These are phyloP conservation scores for Schizotus pectinicornis DNA, from an alignment of 2,888 invertebrate genomes.

Conservation along the genomic window DNA sequence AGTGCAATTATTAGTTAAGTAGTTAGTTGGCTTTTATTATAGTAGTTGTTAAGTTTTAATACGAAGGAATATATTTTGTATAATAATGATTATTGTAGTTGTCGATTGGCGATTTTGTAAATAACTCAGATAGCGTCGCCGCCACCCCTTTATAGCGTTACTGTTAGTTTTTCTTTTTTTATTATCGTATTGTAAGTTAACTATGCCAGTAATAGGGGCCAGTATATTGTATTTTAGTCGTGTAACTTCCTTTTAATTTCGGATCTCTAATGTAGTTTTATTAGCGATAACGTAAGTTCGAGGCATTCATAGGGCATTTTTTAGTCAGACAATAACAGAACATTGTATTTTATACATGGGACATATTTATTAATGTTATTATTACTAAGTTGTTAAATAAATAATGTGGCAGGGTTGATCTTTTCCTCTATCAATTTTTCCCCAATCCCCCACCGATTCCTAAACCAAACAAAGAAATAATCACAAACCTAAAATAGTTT, in stretches of 20 bases:
- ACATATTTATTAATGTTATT: constrained; percentile 33
- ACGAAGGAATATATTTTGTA: constrained; percentile 23
- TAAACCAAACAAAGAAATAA: no score
- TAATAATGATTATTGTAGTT: constrained; percentile 7
- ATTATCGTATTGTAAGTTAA: constrained; percentile 31
- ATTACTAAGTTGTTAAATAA: constrained; percentile 27
- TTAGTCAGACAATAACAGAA: constrained; percentile 24
- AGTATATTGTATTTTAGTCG: constrained; percentile 43
- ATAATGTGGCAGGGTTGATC: constrained; percentile 24
- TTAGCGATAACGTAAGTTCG: neutral
- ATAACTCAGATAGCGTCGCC: constrained; percentile 20
- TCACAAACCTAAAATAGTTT: no score
- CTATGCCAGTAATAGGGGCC: constrained; percentile 51
- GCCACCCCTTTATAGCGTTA: constrained; percentile 9
- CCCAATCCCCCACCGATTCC: no score
- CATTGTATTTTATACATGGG: constrained; percentile 25
- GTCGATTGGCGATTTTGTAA: constrained; percentile 18
- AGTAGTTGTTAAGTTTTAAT: constrained; percentile 12
- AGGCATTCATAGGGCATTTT: constrained; percentile 22
- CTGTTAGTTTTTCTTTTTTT: constrained; percentile 18
- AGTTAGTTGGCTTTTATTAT: constrained; percentile 34
- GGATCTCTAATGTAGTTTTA: constrained; percentile 32
- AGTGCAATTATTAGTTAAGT: constrained; percentile 37
- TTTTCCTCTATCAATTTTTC: no score
- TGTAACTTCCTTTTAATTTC: constrained; percentile 27